These are phyloP conservation scores for Tupiocoris notatus DNA, from an alignment of 2,888 invertebrate species.

Conservation along the genomic window DNA sequence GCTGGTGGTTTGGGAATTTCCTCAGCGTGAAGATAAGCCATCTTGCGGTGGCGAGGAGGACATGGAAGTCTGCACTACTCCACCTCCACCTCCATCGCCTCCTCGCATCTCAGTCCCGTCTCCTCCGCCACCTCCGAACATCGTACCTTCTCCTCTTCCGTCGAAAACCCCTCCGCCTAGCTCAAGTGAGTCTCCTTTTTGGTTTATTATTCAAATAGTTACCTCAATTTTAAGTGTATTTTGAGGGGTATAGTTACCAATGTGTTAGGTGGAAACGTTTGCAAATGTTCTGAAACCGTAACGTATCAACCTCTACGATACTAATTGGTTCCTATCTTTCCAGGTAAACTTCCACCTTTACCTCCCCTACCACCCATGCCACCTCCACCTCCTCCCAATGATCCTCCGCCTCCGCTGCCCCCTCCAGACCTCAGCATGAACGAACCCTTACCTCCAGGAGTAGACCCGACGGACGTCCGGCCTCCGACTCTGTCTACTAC, in stretches of 20 bases:
- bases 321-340: background rate
- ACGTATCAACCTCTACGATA: too few species aligned
- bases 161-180: slow-evolving; percentile 13
- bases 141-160: slow-evolving; percentile 34
- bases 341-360: slow-evolving; percentile 12
- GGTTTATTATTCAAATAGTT: too few species aligned
- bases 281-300: too few species aligned
- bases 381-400: slow-evolving; percentile 47
- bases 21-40: slow-evolving; percentile 50
- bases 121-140: slow-evolving; percentile 46
- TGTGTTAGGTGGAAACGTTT: too few species aligned
- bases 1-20: slow-evolving; percentile 66
- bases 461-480: slow-evolving; percentile 54
- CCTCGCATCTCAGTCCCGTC: slow-evolving; percentile 44
- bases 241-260: too few species aligned
- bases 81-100: slow-evolving; percentile 50
- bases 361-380: slow-evolving; percentile 45
- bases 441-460: slow-evolving; percentile 60
- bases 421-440: slow-evolving; percentile 45
- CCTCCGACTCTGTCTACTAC: slow-evolving; percentile 47
- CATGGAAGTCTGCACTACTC: slow-evolving; percentile 63
- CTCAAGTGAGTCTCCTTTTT: too few species aligned
- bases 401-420: slow-evolving; percentile 43
- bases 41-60: slow-evolving; percentile 52
- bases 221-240: too few species aligned